These are phyloP conservation scores for Cantharis rustica DNA, from an alignment of 2,888 invertebrate species.

Conservation along the genomic window DNA sequence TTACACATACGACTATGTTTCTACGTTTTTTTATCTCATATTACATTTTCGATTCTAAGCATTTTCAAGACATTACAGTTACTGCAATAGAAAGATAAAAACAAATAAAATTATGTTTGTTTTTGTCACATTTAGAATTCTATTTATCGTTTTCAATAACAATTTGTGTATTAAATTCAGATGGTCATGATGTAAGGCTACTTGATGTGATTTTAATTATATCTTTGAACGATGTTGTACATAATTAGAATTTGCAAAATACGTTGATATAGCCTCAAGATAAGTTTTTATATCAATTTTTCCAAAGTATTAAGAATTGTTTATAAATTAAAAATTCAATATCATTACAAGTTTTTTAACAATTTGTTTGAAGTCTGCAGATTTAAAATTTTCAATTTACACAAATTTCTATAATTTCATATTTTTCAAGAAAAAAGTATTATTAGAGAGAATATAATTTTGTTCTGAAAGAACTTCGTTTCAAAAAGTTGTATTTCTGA, in stretches of 20 bases:
- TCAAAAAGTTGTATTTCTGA: conserved; percentile 28
- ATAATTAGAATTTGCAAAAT: no score
- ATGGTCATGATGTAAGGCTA: neutral
- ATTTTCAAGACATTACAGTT: no score
- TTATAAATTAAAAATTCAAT: neutral
- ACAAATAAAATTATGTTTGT: no score
- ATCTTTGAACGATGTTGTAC: neutral
- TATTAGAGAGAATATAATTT: conserved; percentile 28
- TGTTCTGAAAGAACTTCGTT: conserved; percentile 19
- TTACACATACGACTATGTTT: no score
- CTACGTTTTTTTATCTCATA: no score
- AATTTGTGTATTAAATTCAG: no score
- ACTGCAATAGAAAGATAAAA: no score
- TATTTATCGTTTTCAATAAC: no score
- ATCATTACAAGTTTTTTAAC: neutral
- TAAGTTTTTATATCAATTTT: no score
- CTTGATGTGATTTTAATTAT: neutral
- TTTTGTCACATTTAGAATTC: no score
- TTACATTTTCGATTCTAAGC: no score
- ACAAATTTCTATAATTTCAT: neutral
- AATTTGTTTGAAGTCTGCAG: neutral
- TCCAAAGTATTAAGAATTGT: neutral
- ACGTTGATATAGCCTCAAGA: neutral
- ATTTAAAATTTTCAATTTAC: neutral
- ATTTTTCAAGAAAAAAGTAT: conserved; percentile 10